Evolutionary conservation across 2,888 invertebrate species (phyloP), one percentile per base, ranked within the genome.

Genomic region (Phania funesta): DNA sequence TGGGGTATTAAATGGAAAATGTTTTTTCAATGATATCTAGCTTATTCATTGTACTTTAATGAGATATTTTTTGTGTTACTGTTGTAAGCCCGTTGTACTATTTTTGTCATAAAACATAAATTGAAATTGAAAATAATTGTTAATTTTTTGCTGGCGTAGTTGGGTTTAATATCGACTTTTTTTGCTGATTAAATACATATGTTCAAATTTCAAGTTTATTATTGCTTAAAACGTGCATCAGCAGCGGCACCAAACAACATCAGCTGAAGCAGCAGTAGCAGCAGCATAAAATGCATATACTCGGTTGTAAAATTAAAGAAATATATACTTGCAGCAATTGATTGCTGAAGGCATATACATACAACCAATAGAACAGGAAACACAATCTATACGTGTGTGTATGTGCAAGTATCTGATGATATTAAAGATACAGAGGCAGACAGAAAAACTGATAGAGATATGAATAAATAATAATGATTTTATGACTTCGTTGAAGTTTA

Each of bases 161-260:
- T 73, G 60, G 74, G 32, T 67, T 64, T 77, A 67, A 68, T 75
- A 56, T 71, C 71, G 74, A 81, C 77, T 81, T 65, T 68, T 83
- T 77, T 68, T 83, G 83, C 83, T 83, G 83, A 83, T 83, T 70
- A 56, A 76, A 80, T 80, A 83, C 83, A 83, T 80, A 83, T 80
- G 80, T 74, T 83, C 73, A 74, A 76, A 80, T 80, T 82, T 82
- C 82, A 78, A 75, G 78, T 82, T 82, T 82, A 82, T 82, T 82
- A 82, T 82, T 82, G 74, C 78, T 82, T 75, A 78, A 70, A 78
- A 67, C 68, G 52, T 76, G 41, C 64, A 58, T 29, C 44, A 64
- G 16, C n/a, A 71, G 32, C 38, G 73, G 46, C 54, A 54, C 7
- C 35, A 58, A 65, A 46, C 44, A 52, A 5, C 41, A 64, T 60